phyloP scores from a whole-genome alignment of 1,140 invertebrate genomes.

The Geopemphigus sp. region DNA sequence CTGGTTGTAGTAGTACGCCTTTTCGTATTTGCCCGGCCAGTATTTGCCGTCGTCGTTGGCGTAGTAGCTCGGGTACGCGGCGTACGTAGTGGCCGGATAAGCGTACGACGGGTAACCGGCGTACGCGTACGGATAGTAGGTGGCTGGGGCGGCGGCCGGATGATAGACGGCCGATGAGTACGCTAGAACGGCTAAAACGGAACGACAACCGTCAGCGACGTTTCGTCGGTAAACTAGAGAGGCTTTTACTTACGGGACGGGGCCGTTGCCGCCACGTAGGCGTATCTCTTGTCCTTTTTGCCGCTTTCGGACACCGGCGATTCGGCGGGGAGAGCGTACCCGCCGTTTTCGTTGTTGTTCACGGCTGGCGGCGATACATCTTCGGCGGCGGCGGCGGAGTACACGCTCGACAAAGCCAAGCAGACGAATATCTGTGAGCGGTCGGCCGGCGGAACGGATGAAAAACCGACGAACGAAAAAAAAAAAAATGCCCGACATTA shows the following conservation, averaged over 20 bases:
- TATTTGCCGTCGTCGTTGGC: conserved; percentile 52
- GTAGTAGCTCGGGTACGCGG: conserved; percentile 50
- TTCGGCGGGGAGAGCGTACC: too few species aligned
- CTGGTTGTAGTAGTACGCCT: conserved; percentile 34
- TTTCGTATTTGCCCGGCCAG: conserved; percentile 53
- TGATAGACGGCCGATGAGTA: too few species aligned
- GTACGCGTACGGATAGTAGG: conserved; percentile 35
- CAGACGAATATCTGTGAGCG: conserved; percentile 30
- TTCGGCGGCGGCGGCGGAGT: conserved; percentile 20
- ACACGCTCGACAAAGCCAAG: conserved; percentile 45
- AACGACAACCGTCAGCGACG: too few species aligned
- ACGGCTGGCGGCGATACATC: too few species aligned
- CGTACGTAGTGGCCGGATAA: conserved; percentile 42
- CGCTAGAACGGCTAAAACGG: conserved; percentile 25
- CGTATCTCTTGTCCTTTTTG: conserved; percentile 51
- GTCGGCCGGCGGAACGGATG: too few species aligned
- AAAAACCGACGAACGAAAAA: too few species aligned
- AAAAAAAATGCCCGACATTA: too few species aligned
- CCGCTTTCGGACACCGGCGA: conserved; percentile 9
- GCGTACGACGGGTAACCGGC: too few species aligned
- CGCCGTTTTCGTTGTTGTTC: conserved; percentile 22
- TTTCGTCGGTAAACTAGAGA: too few species aligned
- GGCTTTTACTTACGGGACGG: conserved; percentile 28
- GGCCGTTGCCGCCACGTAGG: conserved; percentile 38
- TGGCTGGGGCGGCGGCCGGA: too few species aligned